A percentile compares a stretch with the other conserved stretches of the same genome.
Evolutionary conservation across 2,888 invertebrate species (phyloP).

Genomic region (Nymphalis c-album): DNA sequence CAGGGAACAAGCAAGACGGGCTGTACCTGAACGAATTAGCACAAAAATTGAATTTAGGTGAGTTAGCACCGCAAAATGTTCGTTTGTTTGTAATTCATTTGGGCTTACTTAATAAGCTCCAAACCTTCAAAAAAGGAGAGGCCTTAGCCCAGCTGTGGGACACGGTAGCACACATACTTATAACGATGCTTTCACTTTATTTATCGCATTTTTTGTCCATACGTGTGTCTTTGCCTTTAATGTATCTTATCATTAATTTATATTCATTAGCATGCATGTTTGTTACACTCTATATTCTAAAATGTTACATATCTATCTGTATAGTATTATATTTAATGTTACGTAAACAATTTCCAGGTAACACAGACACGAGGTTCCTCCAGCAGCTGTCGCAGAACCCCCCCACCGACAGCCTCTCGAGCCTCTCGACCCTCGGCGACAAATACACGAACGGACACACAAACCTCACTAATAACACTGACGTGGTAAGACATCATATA

Average conservation of each 20-base stretch:
- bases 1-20: slow-evolving; percentile 39
- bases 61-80: slow-evolving; percentile 33
- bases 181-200: too few relatives aligned
- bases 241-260: too few relatives aligned
- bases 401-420: slow-evolving; percentile 40
- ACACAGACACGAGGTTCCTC: slow-evolving; percentile 41
- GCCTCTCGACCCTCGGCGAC: slow-evolving; percentile 44
- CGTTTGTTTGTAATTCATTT: too few relatives aligned
- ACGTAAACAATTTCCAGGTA: slow-evolving; percentile 27
- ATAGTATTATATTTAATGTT: background rate
- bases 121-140: too few relatives aligned
- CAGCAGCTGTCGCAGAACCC: slow-evolving; percentile 37
- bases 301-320: background rate
- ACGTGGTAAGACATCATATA: slow-evolving; percentile 8
- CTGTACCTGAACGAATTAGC: slow-evolving; percentile 48
- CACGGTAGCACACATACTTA: too few relatives aligned
- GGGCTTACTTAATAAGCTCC: too few relatives aligned
- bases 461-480: slow-evolving; percentile 20
- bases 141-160: too few relatives aligned
- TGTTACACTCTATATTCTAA: too few relatives aligned
- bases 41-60: slow-evolving; percentile 54
- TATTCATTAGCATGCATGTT: too few relatives aligned
- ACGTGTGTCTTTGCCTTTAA: too few relatives aligned
- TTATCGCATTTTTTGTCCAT: too few relatives aligned
- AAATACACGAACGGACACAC: slow-evolving; percentile 55